A percentile compares a stretch with the other conserved stretches of the same genome.
phyloP scores from a whole-genome alignment of 2,113 vertebrate species.

The Herpailurus yagouaroundi region DNA sequence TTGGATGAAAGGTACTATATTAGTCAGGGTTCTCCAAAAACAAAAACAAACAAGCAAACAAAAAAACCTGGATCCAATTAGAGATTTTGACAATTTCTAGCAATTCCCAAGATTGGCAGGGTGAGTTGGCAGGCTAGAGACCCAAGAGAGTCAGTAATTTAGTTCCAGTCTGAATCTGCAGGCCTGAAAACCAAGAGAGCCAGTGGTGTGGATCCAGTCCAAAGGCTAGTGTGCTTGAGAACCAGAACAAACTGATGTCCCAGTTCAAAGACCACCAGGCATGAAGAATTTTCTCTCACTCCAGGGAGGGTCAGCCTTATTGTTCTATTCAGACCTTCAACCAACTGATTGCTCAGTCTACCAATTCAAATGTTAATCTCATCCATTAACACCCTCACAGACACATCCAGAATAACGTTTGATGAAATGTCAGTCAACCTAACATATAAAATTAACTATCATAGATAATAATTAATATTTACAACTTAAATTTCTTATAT shows the following conservation, averaged over 20 bases:
- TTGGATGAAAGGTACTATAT: background rate
- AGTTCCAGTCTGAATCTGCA: background rate
- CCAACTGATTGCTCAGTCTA: background rate
- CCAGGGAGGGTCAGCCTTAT: background rate
- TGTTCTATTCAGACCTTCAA: background rate
- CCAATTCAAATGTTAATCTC: background rate
- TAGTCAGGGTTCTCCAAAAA: background rate
- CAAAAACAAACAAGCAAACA: background rate
- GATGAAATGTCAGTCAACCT: background rate
- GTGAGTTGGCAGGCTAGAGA: background rate
- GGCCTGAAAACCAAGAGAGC: background rate
- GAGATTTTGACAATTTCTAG: background rate
- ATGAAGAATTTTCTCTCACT: background rate
- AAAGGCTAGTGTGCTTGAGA: background rate
- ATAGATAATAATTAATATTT: slow-evolving; percentile 5
- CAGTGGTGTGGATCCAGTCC: background rate
- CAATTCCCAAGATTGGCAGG: background rate
- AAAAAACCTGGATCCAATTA: background rate
- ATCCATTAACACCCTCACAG: background rate
- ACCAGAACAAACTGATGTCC: background rate
- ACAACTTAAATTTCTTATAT: background rate
- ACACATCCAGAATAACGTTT: background rate
- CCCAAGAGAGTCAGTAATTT: background rate
- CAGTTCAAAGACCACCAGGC: background rate
- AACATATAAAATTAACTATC: background rate